Evolutionary conservation across 2,888 invertebrate genomes (phyloP).

Genomic region (Drosophila limbata): DNA sequence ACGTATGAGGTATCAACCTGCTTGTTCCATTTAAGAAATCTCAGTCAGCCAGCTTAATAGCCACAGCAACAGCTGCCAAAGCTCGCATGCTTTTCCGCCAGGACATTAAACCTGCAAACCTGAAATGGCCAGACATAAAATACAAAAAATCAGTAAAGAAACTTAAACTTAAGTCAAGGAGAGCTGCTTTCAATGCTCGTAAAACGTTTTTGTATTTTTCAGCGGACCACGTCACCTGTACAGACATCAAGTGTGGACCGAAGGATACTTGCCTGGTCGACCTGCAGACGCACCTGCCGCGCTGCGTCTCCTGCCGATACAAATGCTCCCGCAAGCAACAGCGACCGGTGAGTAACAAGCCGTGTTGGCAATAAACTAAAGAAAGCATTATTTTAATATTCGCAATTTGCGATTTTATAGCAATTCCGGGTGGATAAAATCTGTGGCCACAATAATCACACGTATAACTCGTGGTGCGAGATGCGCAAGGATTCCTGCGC

Average conservation of each 20-base stretch:
- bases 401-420: slow-evolving; percentile 25
- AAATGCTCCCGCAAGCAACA: slow-evolving; percentile 86
- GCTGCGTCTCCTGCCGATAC: slow-evolving; percentile 90
- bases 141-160: slow-evolving; percentile 31
- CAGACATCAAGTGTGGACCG: slow-evolving; percentile 88
- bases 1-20: not conserved
- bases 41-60: not conserved
- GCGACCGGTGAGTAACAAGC: slow-evolving; percentile 69
- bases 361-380: not conserved
- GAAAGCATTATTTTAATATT: slow-evolving; percentile 9
- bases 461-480: slow-evolving; percentile 92
- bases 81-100: slow-evolving; percentile 55
- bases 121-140: slow-evolving; percentile 68
- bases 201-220: slow-evolving; percentile 55
- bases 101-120: slow-evolving; percentile 54
- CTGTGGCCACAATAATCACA: slow-evolving; percentile 91
- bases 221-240: slow-evolving; percentile 89
- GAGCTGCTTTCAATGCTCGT: slow-evolving; percentile 61
- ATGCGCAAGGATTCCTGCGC: slow-evolving; percentile 92
- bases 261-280: slow-evolving; percentile 90
- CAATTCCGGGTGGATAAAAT: slow-evolving; percentile 86
- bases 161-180: slow-evolving; percentile 21
- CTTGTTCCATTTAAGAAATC: not conserved
- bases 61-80: slow-evolving; percentile 62
- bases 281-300: slow-evolving; percentile 88